A percentile compares a stretch with the other conserved stretches of the same genome.
phyloP scores from a whole-genome alignment of 2,888 invertebrate genomes.

The Willowsia nigromaculata region DNA sequence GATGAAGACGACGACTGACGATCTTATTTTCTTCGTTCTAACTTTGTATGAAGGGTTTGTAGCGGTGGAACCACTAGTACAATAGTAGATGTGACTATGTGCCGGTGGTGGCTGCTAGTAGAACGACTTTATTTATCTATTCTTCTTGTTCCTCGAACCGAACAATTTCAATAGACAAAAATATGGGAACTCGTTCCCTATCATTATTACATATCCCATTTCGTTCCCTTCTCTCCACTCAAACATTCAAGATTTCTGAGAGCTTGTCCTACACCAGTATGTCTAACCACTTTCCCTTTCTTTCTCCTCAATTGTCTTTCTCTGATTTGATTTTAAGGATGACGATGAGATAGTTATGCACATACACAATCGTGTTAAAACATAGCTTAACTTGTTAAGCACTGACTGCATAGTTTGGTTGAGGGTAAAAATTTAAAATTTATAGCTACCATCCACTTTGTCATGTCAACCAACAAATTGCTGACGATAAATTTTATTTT shows the following conservation, averaged over 20 bases:
- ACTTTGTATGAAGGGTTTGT: not conserved
- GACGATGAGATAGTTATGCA: not conserved
- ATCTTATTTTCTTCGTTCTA: slow-evolving; percentile 4
- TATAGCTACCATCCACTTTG: not conserved
- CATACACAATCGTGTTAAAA: not conserved
- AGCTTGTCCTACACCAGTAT: not conserved
- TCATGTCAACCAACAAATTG: not conserved
- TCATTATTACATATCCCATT: not conserved
- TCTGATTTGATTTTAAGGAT: not conserved
- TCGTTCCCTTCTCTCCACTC: not conserved
- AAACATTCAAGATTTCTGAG: not conserved
- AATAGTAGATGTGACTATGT: not conserved
- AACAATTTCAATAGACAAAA: slow-evolving; percentile 14
- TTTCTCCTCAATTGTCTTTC: not conserved
- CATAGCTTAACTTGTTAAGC: not conserved
- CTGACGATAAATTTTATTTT: not conserved
- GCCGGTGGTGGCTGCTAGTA: not conserved
- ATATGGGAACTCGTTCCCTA: not conserved
- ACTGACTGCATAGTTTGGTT: not conserved
- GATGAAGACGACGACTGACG: slow-evolving; percentile 14
- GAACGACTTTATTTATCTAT: slow-evolving; percentile 8
- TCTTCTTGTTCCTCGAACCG: slow-evolving; percentile 16
- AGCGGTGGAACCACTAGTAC: not conserved
- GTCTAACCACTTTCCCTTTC: not conserved
- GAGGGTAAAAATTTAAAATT: not conserved